phyloP scores from a whole-genome alignment of 2,888 invertebrate genomes.

The Vannuccia rotundouncinata region DNA sequence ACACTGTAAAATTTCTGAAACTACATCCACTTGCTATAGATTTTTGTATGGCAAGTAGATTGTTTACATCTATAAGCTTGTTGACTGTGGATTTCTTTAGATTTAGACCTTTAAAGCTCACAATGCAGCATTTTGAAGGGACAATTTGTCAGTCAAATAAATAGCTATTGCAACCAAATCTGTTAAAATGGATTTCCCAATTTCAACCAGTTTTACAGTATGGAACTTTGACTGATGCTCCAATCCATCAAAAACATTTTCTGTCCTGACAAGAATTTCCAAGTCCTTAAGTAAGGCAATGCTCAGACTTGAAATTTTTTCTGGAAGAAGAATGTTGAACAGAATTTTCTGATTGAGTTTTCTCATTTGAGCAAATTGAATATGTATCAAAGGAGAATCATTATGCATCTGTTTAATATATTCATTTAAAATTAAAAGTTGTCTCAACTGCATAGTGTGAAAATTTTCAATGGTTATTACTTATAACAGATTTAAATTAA shows the following conservation, averaged over 20 bases:
- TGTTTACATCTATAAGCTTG: too few relatives aligned
- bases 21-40: too few relatives aligned
- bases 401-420: slow-evolving; percentile 13
- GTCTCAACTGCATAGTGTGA: not conserved
- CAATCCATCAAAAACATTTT: slow-evolving; percentile 22
- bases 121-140: too few relatives aligned
- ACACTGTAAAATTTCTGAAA: too few relatives aligned
- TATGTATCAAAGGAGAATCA: slow-evolving; percentile 23
- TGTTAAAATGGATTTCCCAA: not conserved
- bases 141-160: too few relatives aligned
- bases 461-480: not conserved
- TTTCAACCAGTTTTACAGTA: not conserved
- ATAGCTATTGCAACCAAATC: not conserved
- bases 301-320: slow-evolving; percentile 11
- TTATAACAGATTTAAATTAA: not conserved
- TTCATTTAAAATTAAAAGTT: slow-evolving; percentile 16
- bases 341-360: slow-evolving; percentile 14
- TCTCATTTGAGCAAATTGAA: slow-evolving; percentile 16
- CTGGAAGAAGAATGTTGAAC: slow-evolving; percentile 6
- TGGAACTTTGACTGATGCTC: slow-evolving; percentile 22
- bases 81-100: too few relatives aligned
- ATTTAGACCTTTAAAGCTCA: too few relatives aligned
- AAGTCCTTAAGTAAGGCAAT: slow-evolving; percentile 18
- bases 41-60: too few relatives aligned
- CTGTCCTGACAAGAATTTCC: slow-evolving; percentile 12